Percentiles rank a stretch among this genome's conserved stretches.
phyloP scores from a whole-genome alignment of 2,113 vertebrate genomes.

The Tringa solitaria region DNA sequence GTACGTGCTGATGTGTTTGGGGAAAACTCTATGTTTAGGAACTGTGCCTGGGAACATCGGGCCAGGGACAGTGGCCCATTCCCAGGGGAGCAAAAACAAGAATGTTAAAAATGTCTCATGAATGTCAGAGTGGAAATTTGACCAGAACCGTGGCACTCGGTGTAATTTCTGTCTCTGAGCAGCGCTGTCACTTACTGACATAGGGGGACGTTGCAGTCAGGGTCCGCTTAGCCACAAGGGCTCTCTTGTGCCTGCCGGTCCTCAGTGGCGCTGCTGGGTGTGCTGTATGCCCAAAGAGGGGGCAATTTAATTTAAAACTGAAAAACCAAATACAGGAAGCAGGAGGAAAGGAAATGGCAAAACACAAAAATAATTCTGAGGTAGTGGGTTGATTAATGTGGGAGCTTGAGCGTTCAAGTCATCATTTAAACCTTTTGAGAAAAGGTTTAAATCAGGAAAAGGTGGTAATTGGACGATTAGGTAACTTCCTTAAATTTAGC shows the following conservation, averaged over 20 bases:
- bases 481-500: background rate
- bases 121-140: background rate
- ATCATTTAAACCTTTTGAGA: background rate
- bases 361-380: background rate
- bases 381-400: background rate
- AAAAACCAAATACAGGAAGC: background rate
- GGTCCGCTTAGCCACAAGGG: background rate
- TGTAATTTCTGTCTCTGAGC: background rate
- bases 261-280: accelerated
- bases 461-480: background rate
- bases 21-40: background rate
- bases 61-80: background rate
- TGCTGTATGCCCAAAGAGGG: background rate
- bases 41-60: background rate
- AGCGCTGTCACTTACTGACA: background rate
- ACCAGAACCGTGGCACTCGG: background rate
- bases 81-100: background rate
- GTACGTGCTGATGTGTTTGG: background rate
- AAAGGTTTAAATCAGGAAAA: background rate
- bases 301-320: background rate
- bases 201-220: background rate
- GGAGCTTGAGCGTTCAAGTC: background rate
- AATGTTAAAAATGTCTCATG: background rate
- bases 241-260: background rate
- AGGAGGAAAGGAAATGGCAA: background rate